Evolutionary conservation across 2,888 invertebrate genomes (phyloP).

Genomic region (Drosophila villosipedis): DNA sequence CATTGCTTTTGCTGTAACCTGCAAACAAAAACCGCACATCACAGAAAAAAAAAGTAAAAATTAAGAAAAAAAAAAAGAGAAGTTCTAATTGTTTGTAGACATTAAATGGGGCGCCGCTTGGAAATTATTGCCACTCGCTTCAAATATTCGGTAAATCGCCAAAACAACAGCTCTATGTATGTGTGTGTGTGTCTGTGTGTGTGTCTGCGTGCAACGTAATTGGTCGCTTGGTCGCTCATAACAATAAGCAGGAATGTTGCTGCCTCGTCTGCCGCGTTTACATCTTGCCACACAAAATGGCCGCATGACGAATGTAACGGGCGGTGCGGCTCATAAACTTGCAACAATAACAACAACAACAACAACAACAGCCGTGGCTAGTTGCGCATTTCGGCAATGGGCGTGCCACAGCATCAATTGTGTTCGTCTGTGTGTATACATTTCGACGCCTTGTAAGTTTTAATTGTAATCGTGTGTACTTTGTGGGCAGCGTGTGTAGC

Average conservation of each 20-base stretch:
- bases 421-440: slow-evolving; percentile 37
- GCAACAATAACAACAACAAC: slow-evolving; percentile 58
- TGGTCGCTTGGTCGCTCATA: slow-evolving; percentile 64
- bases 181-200: background rate
- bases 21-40: slow-evolving; percentile 29
- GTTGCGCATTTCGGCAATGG: slow-evolving; percentile 47
- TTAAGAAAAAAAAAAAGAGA: slow-evolving; percentile 31
- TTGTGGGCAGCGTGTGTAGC: slow-evolving; percentile 3
- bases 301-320: slow-evolving; percentile 66
- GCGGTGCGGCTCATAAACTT: slow-evolving; percentile 76
- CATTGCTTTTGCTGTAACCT: background rate
- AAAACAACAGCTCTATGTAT: background rate
- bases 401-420: slow-evolving; percentile 67
- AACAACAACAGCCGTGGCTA: slow-evolving; percentile 37
- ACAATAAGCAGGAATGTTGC: slow-evolving; percentile 73
- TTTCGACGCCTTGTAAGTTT: slow-evolving; percentile 78
- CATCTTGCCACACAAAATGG: slow-evolving; percentile 48
- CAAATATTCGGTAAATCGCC: slow-evolving; percentile 50
- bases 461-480: slow-evolving; percentile 70
- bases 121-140: slow-evolving; percentile 74
- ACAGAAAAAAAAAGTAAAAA: slow-evolving; percentile 7
- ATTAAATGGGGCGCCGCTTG: slow-evolving; percentile 76
- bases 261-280: slow-evolving; percentile 3
- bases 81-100: slow-evolving; percentile 78
- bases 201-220: slow-evolving; percentile 54